A percentile compares a stretch with the other conserved stretches of the same genome.
Conservation (phyloP, 2,888 invertebrate genomes). For the Luperina nickerlii region DNA sequence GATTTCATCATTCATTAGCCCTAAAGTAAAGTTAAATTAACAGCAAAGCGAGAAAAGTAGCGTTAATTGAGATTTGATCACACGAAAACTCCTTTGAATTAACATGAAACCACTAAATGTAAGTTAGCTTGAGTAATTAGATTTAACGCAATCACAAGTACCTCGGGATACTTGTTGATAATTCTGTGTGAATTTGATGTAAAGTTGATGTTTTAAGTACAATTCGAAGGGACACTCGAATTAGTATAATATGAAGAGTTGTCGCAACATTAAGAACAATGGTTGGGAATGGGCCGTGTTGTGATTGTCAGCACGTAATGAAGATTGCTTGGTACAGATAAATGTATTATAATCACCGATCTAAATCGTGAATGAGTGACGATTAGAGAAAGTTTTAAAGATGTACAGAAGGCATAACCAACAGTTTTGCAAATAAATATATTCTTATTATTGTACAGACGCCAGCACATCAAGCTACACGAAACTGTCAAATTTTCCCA, state of each 20-base stretch:
- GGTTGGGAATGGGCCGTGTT: constrained; percentile 49
- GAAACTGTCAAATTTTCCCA: no score
- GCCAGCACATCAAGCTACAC: no score
- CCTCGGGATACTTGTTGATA: not conserved
- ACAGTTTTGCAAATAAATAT: not conserved
- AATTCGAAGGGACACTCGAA: constrained; percentile 56
- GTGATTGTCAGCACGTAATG: constrained; percentile 15
- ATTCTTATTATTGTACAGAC: not conserved
- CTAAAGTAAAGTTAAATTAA: constrained; percentile 15
- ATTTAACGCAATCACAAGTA: constrained; percentile 43
- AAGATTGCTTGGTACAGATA: constrained; percentile 26
- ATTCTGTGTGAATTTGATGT: constrained; percentile 50
- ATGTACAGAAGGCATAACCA: not conserved
- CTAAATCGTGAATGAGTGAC: constrained; percentile 39
- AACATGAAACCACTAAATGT: constrained; percentile 47
- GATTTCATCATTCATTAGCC: constrained; percentile 28
- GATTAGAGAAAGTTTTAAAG: constrained; percentile 23
- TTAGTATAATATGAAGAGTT: constrained; percentile 53
- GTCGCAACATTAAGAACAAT: constrained; percentile 63
- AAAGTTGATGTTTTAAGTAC: constrained; percentile 25
- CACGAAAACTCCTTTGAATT: constrained; percentile 33
- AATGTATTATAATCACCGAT: constrained; percentile 33
- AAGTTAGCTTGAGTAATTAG: constrained; percentile 45
- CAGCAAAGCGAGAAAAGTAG: constrained; percentile 35
- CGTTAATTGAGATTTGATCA: constrained; percentile 42